Percentiles rank a stretch among this genome's conserved stretches.
Evolutionary conservation across 2,888 invertebrate species (phyloP).

Genomic region (Ephialtes manifestator): DNA sequence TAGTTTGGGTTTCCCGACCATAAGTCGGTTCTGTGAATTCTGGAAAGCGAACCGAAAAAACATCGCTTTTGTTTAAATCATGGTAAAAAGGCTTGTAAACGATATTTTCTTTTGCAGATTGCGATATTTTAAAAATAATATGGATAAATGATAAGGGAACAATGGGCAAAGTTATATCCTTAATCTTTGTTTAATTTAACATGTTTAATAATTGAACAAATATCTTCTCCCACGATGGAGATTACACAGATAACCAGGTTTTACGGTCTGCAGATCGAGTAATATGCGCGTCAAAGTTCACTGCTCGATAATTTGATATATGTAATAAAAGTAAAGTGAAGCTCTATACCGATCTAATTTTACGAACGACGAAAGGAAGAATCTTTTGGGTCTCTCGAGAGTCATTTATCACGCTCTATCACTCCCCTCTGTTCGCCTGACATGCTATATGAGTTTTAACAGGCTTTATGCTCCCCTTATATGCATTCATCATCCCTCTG

Average conservation of each 20-base stretch:
- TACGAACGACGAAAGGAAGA: slow-evolving; percentile 49
- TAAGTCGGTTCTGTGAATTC: no score
- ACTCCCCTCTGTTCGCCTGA: slow-evolving; percentile 44
- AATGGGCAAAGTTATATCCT: neutral
- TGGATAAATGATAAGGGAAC: no score
- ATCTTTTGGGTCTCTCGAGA: slow-evolving; percentile 44
- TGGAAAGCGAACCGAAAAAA: no score
- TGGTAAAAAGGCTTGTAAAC: no score
- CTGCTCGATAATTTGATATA: slow-evolving; percentile 38
- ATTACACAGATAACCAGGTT: neutral
- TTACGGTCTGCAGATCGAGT: neutral
- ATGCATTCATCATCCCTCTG: slow-evolving; percentile 53
- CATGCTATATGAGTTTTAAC: slow-evolving; percentile 59
- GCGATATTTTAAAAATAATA: no score
- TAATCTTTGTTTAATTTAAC: neutral
- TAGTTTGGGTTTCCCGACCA: no score
- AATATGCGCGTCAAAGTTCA: slow-evolving; percentile 19
- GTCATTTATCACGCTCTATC: slow-evolving; percentile 63
- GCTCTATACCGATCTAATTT: slow-evolving; percentile 40
- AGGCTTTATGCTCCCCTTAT: slow-evolving; percentile 40
- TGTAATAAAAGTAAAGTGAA: slow-evolving; percentile 27
- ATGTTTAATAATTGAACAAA: neutral
- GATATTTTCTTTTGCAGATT: no score
- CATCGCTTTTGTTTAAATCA: no score
- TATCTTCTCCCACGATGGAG: neutral